phyloP scores from a whole-genome alignment of 2,113 vertebrate genomes.

The Passer domesticus region DNA sequence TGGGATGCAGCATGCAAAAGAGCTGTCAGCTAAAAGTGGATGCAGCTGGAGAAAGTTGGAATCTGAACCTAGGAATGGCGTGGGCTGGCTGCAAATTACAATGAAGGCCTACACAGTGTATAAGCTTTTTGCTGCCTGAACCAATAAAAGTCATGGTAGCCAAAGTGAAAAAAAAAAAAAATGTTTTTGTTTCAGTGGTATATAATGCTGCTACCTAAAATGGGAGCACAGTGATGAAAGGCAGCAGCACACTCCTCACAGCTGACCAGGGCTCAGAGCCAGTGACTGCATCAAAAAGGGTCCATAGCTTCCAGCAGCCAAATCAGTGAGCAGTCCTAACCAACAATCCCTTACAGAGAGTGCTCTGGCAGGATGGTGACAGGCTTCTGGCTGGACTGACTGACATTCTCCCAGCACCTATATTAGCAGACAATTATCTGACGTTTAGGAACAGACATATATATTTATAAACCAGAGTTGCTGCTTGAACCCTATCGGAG shows the following conservation, averaged over 20 bases:
- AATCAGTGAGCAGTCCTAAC: background rate
- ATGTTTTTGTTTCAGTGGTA: background rate
- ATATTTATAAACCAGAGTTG: background rate
- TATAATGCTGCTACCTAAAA: slow-evolving; percentile 3
- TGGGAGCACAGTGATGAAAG: slow-evolving; percentile 18
- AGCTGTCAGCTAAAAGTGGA: slow-evolving; percentile 35
- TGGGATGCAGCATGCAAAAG: background rate
- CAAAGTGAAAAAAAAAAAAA: background rate
- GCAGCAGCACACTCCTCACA: background rate
- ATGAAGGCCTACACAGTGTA: background rate
- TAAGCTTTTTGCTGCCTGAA: background rate
- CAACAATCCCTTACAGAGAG: background rate
- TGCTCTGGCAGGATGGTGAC: background rate
- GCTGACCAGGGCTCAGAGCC: slow-evolving; percentile 47
- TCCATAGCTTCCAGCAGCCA: background rate
- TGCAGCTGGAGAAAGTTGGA: slow-evolving; percentile 48
- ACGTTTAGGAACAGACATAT: background rate
- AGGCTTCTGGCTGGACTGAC: background rate
- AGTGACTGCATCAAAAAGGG: background rate
- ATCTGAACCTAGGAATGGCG: slow-evolving; percentile 1
- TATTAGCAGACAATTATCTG: background rate
- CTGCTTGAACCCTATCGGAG: background rate
- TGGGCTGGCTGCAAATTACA: slow-evolving; percentile 15
- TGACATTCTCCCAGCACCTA: background rate
- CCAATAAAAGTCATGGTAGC: background rate